A percentile compares a stretch with the other conserved stretches of the same genome.
Evolutionary conservation across 2,888 invertebrate species (phyloP).

Genomic region (Cordilura impudica): DNA sequence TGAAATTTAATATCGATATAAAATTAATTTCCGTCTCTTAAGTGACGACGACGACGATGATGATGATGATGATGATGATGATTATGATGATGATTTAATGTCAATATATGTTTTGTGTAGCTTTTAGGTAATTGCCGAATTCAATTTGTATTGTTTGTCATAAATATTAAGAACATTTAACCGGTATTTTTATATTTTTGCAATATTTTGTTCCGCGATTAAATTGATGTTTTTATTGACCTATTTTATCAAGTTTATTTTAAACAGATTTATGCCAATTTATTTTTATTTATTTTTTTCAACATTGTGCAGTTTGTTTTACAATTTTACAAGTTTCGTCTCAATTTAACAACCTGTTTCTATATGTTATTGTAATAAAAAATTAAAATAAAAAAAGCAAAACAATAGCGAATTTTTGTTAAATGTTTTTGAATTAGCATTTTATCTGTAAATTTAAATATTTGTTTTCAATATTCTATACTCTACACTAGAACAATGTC

Average conservation of each 20-base stretch:
- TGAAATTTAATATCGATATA: neutral
- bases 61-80: too few relatives aligned
- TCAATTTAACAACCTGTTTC: slow-evolving; percentile 15
- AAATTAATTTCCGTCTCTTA: neutral
- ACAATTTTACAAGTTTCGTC: neutral
- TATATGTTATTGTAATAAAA: neutral
- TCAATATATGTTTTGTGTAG: neutral
- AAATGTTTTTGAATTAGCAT: neutral
- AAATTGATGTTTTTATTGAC: neutral
- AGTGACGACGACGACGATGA: neutral
- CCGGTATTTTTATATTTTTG: slow-evolving; percentile 3
- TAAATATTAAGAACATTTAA: neutral
- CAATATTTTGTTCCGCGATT: neutral
- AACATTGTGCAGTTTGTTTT: neutral
- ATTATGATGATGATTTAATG: neutral
- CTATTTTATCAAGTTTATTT: neutral
- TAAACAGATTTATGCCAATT: neutral
- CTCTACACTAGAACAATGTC: neutral
- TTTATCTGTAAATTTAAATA: neutral
- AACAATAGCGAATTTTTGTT: neutral
- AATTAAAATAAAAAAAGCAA: neutral
- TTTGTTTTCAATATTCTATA: neutral
- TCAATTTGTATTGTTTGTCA: neutral
- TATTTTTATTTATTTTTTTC: neutral
- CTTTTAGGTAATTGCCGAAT: neutral